Evolutionary conservation across 2,888 invertebrate genomes (phyloP).

Genomic region (Marasmarcha lunaedactyla): DNA sequence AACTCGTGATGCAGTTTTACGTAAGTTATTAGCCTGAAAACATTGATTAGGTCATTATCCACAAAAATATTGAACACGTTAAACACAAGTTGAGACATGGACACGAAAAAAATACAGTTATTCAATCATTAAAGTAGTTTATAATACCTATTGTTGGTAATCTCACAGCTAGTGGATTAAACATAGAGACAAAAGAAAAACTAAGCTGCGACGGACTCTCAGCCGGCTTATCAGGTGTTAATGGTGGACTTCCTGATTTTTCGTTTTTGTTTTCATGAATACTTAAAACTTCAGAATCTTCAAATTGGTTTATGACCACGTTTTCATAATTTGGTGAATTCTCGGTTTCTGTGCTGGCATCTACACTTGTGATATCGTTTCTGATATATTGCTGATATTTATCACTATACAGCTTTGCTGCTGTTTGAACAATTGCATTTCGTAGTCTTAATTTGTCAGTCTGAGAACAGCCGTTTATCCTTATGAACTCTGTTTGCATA

Average conservation of each 20-base stretch:
- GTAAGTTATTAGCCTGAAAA: constrained; percentile 85
- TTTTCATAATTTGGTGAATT: constrained; percentile 20
- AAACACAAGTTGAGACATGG: neutral
- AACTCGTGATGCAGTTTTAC: constrained; percentile 90
- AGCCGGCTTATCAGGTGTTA: constrained; percentile 40
- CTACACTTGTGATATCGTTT: constrained; percentile 21
- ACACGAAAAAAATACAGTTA: neutral
- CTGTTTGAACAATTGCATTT: constrained; percentile 37
- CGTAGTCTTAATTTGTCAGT: constrained; percentile 40
- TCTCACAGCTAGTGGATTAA: constrained; percentile 60
- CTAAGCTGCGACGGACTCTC: constrained; percentile 32
- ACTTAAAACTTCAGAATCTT: too few species aligned
- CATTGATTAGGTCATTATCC: constrained; percentile 49
- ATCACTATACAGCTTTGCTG: constrained; percentile 26
- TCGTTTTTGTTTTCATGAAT: neutral
- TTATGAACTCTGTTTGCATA: constrained; percentile 35
- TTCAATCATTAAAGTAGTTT: constrained; percentile 14
- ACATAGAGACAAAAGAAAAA: constrained; percentile 52
- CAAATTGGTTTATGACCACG: constrained; percentile 10
- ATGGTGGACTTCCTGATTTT: constrained; percentile 60
- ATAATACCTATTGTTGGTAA: constrained; percentile 63
- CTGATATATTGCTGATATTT: constrained; percentile 32
- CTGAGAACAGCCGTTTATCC: constrained; percentile 33
- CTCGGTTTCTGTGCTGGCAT: constrained; percentile 34
- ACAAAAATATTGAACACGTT: constrained; percentile 11